Percentiles rank a stretch among this genome's conserved stretches.
These are phyloP conservation scores for Machimus atricapillus DNA, from an alignment of 2,888 invertebrate genomes.

Conservation along the genomic window DNA sequence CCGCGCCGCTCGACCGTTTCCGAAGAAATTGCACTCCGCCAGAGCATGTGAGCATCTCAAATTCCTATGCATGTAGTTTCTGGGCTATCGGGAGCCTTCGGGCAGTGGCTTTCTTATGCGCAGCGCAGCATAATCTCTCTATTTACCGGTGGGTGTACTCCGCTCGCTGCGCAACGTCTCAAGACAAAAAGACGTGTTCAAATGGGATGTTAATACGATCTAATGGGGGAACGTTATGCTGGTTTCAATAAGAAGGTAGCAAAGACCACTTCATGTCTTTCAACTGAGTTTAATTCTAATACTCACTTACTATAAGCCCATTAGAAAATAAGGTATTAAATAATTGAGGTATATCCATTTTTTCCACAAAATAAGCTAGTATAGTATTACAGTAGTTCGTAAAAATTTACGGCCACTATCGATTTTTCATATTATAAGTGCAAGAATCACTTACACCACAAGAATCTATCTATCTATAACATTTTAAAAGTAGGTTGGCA, in stretches of 20 bases:
- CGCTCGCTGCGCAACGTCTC: neutral
- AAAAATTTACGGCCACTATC: no score
- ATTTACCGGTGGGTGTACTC: constrained; percentile 15
- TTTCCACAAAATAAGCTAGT: neutral
- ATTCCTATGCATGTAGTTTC: neutral
- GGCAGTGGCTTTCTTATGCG: neutral
- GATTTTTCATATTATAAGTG: no score
- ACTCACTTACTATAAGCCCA: neutral
- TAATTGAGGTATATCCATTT: neutral
- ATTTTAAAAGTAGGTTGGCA: no score
- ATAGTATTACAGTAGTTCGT: no score
- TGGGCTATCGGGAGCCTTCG: neutral
- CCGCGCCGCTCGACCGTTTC: neutral
- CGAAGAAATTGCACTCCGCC: neutral
- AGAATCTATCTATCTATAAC: no score
- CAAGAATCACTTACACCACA: no score
- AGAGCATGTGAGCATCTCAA: neutral
- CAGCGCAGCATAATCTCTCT: constrained; percentile 18
- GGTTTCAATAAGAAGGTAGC: neutral
- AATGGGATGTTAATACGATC: neutral
- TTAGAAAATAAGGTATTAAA: neutral
- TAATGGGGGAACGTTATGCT: neutral
- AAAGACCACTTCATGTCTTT: neutral
- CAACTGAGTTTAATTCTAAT: neutral
- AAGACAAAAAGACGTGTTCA: neutral